A percentile compares a stretch with the other conserved stretches of the same genome.
phyloP scores from a whole-genome alignment of 92 coral and sea anemone species.

The Zoanthus sansibaricus region DNA sequence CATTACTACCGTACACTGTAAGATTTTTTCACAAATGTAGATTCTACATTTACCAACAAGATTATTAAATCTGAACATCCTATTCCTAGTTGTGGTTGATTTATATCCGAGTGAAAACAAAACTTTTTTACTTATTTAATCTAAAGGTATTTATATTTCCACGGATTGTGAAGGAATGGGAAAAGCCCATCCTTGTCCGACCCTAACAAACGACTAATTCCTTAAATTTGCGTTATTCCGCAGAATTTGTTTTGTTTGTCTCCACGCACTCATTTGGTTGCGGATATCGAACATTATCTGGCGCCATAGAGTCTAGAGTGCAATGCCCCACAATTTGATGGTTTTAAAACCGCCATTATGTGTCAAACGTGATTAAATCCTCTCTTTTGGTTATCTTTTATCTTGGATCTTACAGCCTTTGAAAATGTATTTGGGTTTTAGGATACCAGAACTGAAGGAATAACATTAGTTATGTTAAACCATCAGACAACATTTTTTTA shows the following conservation, averaged over 20 bases:
- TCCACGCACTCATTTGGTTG: background rate
- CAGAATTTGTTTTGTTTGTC: background rate
- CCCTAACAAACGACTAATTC: background rate
- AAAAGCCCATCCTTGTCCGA: background rate
- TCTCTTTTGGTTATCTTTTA: background rate
- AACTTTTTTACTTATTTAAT: background rate
- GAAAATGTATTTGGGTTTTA: background rate
- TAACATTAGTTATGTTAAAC: background rate
- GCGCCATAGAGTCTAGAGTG: slow-evolving; percentile 31
- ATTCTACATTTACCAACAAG: slow-evolving; percentile 20
- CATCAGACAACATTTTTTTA: background rate
- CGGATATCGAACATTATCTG: slow-evolving; percentile 13
- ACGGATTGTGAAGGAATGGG: background rate
- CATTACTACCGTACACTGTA: slow-evolving; percentile 8
- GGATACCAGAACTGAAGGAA: background rate
- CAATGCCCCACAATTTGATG: slow-evolving; percentile 27
- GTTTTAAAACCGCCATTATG: slow-evolving; percentile 17
- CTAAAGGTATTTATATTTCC: slow-evolving; percentile 1
- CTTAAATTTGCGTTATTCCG: background rate
- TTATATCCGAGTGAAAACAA: background rate
- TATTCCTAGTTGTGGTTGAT: background rate
- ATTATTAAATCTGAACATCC: background rate
- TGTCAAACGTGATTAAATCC: background rate
- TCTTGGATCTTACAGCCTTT: background rate
- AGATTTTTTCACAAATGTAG: background rate